Evolutionary conservation across 2,797 vertebrate genomes (phyloP), one percentile per base, ranked within the genome.

Genomic region (Benthosema pterotum): DNA sequence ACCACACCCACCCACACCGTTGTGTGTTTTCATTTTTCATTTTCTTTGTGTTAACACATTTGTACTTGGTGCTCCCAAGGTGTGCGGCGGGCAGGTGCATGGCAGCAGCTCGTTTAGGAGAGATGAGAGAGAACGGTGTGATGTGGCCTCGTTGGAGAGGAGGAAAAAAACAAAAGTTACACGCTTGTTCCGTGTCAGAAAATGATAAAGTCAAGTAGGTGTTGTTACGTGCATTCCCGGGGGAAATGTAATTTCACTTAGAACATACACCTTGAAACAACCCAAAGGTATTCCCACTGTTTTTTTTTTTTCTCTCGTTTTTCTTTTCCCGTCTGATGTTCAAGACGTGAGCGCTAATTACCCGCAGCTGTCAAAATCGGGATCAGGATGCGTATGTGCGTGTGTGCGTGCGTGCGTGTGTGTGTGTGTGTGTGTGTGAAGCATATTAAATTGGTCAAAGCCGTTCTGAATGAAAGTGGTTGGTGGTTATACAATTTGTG

Each of bases 1-100:
- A 57, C 19, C 19, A 2, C 2, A 2, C 19, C 19, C 2, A 5
- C 32, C 7, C 55, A 12, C 64, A 42, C 63, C n/a, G n/a, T 22
- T 32, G 59, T 63, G 61, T 74, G 64, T 74, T 73, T 65, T 63
- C 75, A 52, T 73, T 69, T 71, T 59, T 8, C 17, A 57, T 45
- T 52, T 64, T 42, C 15, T 38, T 11, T 51, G 53, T 70, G 69
- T 74, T 72, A 25, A 75, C 60, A 60, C 57, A 70, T 3, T 25
- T 25, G 32, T 49, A 57, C 63, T 59, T 9, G 2, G 60, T 75
- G 5, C 25, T 76, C 65, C 74, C 63, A 67, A 71, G 74, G 70
- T 73, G 65, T 60, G 52, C 32, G 57, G 52, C 32, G 57, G 64
- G 77, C 75, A 78, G 54, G 74, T 25, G n/a, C n/a, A n/a, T n/a